These are phyloP conservation scores for Formica aserva DNA, from an alignment of 2,888 invertebrate species.

Conservation along the genomic window DNA sequence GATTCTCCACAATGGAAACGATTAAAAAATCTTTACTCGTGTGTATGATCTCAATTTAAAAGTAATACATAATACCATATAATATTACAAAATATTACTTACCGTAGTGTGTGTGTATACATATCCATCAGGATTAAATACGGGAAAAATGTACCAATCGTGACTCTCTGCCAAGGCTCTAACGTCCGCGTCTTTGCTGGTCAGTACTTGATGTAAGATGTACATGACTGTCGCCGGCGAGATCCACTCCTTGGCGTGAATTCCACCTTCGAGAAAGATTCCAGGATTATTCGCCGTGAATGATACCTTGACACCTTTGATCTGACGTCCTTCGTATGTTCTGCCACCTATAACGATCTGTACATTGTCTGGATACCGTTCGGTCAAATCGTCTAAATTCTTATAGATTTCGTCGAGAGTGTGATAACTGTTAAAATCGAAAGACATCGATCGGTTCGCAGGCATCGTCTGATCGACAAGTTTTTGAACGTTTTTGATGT, in stretches of 20 bases:
- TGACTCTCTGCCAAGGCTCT: slow-evolving; percentile 87
- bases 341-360: slow-evolving; percentile 85
- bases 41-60: not conserved
- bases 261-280: slow-evolving; percentile 89
- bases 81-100: slow-evolving; percentile 9
- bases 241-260: slow-evolving; percentile 93
- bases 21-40: not conserved
- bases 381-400: slow-evolving; percentile 87
- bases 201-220: slow-evolving; percentile 88
- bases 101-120: slow-evolving; percentile 88
- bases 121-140: slow-evolving; percentile 92
- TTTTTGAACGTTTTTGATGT: slow-evolving; percentile 88
- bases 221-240: slow-evolving; percentile 89
- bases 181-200: slow-evolving; percentile 86
- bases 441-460: slow-evolving; percentile 72
- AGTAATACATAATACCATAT: not conserved
- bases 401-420: slow-evolving; percentile 87
- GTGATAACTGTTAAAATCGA: slow-evolving; percentile 89
- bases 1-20: slow-evolving; percentile 85
- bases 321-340: slow-evolving; percentile 88
- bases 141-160: slow-evolving; percentile 92
- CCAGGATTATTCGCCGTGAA: slow-evolving; percentile 86
- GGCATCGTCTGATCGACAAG: slow-evolving; percentile 74
- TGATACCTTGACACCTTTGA: slow-evolving; percentile 88
- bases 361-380: slow-evolving; percentile 86